These are phyloP conservation scores for Tribolium freemani DNA, from an alignment of 2,888 invertebrate genomes.

Conservation along the genomic window DNA sequence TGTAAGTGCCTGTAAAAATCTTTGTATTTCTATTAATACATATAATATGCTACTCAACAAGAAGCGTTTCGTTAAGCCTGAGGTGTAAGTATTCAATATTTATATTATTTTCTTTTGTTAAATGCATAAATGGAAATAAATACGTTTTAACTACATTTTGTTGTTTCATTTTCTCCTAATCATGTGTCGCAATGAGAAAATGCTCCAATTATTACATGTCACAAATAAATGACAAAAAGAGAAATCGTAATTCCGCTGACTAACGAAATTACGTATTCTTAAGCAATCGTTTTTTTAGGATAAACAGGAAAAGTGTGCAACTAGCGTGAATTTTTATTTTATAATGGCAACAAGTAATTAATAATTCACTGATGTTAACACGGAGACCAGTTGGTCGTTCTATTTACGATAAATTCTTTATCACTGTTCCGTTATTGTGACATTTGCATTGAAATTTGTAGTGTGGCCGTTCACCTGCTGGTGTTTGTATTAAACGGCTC, in stretches of 20 bases:
- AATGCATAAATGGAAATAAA: constrained; percentile 38
- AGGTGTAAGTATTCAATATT: constrained; percentile 46
- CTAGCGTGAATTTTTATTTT: constrained; percentile 42
- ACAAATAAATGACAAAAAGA: constrained; percentile 22
- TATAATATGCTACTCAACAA: constrained; percentile 33
- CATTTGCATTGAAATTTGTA: constrained; percentile 31
- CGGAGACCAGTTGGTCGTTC: not conserved
- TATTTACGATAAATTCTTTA: constrained; percentile 23
- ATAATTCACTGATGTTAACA: constrained; percentile 22
- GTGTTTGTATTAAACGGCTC: constrained; percentile 10
- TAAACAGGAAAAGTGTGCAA: constrained; percentile 43
- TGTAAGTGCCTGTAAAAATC: constrained; percentile 50
- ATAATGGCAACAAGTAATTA: constrained; percentile 41
- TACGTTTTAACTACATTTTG: constrained; percentile 26
- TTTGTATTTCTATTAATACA: constrained; percentile 36
- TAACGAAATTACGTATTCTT: constrained; percentile 33
- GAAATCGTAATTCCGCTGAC: constrained; percentile 44
- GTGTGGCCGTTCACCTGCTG: constrained; percentile 33
- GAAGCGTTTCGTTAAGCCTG: constrained; percentile 37
- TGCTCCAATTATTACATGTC: not conserved
- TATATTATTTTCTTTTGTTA: constrained; percentile 37
- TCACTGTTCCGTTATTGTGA: constrained; percentile 24
- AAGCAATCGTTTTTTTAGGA: constrained; percentile 40
- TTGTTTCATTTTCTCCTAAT: not conserved
- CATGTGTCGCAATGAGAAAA: not conserved